These are phyloP conservation scores for Noctua janthina DNA, from an alignment of 2,888 invertebrate species.

Conservation along the genomic window DNA sequence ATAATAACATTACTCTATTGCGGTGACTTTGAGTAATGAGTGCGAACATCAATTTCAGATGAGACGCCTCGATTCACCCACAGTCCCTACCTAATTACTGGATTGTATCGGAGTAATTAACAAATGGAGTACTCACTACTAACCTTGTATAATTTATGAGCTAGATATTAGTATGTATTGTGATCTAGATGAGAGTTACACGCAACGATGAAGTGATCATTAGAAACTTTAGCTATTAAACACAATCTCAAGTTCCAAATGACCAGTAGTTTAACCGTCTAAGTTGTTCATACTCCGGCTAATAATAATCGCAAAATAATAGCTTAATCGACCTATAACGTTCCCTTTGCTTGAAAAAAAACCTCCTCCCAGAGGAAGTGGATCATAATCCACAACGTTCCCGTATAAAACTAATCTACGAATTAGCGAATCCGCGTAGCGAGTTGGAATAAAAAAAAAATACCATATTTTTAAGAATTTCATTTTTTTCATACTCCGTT, in stretches of 20 bases:
- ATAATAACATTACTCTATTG: slow-evolving; percentile 54
- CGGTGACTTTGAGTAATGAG: slow-evolving; percentile 65
- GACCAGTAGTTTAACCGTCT: background rate
- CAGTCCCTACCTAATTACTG: slow-evolving; percentile 59
- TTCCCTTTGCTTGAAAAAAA: background rate
- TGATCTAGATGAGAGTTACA: background rate
- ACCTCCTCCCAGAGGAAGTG: background rate
- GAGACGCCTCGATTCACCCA: slow-evolving; percentile 56
- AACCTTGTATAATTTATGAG: background rate
- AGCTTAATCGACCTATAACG: background rate
- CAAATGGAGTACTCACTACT: slow-evolving; percentile 24
- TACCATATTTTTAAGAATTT: slow-evolving; percentile 7
- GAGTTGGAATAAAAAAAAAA: background rate
- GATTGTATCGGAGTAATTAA: background rate
- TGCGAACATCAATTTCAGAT: slow-evolving; percentile 60
- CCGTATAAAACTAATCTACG: background rate
- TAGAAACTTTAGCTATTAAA: no score
- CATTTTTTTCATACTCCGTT: slow-evolving; percentile 31
- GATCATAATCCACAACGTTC: background rate
- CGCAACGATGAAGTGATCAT: background rate
- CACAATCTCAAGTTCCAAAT: background rate
- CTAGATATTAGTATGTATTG: background rate
- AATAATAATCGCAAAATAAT: background rate
- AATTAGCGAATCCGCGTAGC: background rate
- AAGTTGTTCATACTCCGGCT: background rate